These are phyloP conservation scores for Rhodophaea formosa DNA, from an alignment of 2,888 invertebrate species.

Conservation along the genomic window DNA sequence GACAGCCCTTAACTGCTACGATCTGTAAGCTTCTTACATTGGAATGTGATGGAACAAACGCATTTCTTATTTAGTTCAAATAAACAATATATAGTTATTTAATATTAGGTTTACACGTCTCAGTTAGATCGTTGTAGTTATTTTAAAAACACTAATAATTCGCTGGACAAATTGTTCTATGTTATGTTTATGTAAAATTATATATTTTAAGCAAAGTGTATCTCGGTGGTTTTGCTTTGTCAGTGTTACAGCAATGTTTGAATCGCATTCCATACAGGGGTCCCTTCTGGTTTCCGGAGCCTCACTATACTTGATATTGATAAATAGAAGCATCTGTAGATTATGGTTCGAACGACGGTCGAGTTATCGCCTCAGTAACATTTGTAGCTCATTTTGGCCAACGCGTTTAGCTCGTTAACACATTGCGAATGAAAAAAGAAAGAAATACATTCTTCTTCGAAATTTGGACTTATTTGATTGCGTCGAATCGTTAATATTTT, in stretches of 20 bases:
- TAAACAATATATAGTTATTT: conserved; percentile 49
- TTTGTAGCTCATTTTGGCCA: background rate
- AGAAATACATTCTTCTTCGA: too few relatives aligned
- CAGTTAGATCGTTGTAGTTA: conserved; percentile 56
- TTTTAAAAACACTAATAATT: conserved; percentile 51
- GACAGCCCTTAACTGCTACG: background rate
- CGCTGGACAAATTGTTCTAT: conserved; percentile 53
- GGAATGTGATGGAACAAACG: conserved; percentile 33
- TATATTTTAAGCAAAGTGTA: conserved; percentile 59
- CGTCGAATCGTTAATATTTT: too few relatives aligned
- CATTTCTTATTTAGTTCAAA: conserved; percentile 52
- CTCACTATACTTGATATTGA: background rate
- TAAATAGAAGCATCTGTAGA: conserved; percentile 19
- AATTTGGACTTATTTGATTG: too few relatives aligned
- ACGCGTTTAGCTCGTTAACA: background rate
- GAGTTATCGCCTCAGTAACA: conserved; percentile 10
- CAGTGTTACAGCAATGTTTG: conserved; percentile 31
- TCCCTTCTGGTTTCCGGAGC: conserved; percentile 26
- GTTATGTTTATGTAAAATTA: conserved; percentile 57
- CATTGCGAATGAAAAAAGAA: too few relatives aligned
- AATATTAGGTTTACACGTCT: conserved; percentile 56
- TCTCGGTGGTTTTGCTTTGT: conserved; percentile 40
- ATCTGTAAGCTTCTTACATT: conserved; percentile 18
- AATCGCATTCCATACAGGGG: conserved; percentile 59
- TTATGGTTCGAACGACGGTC: conserved; percentile 12